phyloP scores from a whole-genome alignment of 2,113 vertebrate species.

The Myotis yumanensis region DNA sequence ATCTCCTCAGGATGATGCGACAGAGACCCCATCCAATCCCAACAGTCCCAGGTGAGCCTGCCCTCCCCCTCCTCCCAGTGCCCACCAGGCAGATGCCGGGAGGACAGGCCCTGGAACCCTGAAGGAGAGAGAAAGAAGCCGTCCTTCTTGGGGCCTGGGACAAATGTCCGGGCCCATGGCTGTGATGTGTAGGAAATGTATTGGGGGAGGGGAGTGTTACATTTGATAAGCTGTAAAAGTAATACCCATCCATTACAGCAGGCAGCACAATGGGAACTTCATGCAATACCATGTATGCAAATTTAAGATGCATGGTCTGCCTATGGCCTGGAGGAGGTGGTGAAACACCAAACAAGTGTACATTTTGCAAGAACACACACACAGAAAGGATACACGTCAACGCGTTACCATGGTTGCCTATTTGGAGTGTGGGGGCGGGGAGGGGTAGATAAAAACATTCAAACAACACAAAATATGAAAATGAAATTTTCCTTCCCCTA shows the following conservation, averaged over 20 bases:
- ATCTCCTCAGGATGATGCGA: slow-evolving; percentile 85
- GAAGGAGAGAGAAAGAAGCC: neutral
- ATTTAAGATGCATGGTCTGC: neutral
- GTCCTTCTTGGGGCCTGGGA: neutral
- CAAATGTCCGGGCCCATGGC: neutral
- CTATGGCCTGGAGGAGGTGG: no score
- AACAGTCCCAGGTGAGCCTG: slow-evolving; percentile 80
- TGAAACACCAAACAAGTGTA: neutral
- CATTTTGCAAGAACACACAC: neutral
- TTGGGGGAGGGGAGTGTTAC: neutral
- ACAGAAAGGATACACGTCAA: neutral
- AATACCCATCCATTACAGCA: neutral
- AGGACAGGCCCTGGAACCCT: neutral
- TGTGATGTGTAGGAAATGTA: neutral
- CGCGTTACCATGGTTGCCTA: rapidly evolving
- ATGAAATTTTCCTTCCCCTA: neutral
- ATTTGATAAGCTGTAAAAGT: slow-evolving; percentile 1
- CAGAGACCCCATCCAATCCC: slow-evolving; percentile 84
- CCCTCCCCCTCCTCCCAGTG: neutral
- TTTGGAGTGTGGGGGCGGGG: neutral
- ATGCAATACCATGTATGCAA: neutral
- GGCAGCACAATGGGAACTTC: neutral
- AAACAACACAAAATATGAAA: neutral
- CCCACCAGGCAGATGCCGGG: neutral
- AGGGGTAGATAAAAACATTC: neutral